Conservation (phyloP, 2,113 vertebrate genomes). For the Myotis davidii region DNA sequence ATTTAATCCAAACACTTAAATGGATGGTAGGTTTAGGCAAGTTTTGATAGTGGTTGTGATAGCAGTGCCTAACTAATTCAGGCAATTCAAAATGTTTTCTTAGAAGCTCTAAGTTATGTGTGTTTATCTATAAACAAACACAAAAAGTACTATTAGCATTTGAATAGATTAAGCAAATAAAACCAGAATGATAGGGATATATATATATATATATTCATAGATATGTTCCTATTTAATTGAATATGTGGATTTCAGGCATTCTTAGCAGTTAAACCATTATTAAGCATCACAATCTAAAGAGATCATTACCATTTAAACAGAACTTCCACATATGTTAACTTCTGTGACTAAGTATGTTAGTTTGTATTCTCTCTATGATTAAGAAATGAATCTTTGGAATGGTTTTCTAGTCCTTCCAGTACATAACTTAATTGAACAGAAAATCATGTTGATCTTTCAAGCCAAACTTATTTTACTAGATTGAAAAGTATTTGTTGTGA, state of each 20-base stretch:
- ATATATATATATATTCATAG: neutral
- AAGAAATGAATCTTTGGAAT: neutral
- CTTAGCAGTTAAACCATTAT: neutral
- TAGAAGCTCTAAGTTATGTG: neutral
- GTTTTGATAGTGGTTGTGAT: neutral
- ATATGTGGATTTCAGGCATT: neutral
- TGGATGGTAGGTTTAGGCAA: neutral
- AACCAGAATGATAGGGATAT: neutral
- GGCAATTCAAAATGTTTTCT: neutral
- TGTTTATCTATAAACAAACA: constrained; percentile 22
- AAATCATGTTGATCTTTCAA: neutral
- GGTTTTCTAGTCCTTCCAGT: neutral
- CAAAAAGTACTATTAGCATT: neutral
- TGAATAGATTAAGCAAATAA: constrained; percentile 21
- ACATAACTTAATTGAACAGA: neutral
- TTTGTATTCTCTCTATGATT: neutral
- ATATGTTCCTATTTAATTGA: neutral
- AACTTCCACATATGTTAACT: neutral
- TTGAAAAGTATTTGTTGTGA: constrained; percentile 3
- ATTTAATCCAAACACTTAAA: constrained; percentile 31
- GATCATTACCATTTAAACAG: neutral
- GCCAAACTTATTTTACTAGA: neutral
- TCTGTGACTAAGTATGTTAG: neutral
- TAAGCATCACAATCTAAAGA: neutral
- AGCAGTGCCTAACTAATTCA: neutral